Conservation (phyloP, 2,113 vertebrate genomes). For the Rutilus rutilus region DNA sequence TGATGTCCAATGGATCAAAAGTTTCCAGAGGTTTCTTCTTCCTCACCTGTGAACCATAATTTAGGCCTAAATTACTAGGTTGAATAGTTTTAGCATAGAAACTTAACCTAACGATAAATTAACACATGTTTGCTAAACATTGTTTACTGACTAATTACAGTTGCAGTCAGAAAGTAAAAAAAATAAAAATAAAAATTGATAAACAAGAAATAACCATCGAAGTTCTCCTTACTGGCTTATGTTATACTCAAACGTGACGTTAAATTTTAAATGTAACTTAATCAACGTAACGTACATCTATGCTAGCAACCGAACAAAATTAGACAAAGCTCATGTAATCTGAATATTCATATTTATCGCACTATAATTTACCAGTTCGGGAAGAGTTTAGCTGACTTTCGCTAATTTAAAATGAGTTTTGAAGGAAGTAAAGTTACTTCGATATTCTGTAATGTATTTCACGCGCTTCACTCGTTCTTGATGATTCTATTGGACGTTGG, state of each 20-base stretch:
- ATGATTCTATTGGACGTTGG: neutral
- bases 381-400: neutral
- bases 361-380: neutral
- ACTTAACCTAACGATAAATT: neutral
- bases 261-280: neutral
- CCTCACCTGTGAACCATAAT: neutral
- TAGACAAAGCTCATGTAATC: neutral
- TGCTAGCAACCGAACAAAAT: neutral
- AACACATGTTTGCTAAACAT: neutral
- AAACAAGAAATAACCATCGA: neutral
- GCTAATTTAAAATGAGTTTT: neutral
- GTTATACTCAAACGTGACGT: neutral
- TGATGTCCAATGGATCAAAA: neutral
- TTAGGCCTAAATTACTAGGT: neutral
- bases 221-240: neutral
- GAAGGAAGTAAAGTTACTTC: neutral
- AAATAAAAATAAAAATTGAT: too few relatives aligned
- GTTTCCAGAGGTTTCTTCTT: neutral
- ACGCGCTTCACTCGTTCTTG: neutral
- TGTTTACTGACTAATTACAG: slow-evolving; percentile 14
- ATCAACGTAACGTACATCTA: neutral
- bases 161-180: neutral
- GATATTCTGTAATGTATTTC: neutral
- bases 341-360: neutral
- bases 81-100: neutral